These are phyloP conservation scores for Alloplasta piceator DNA, from an alignment of 2,888 invertebrate genomes.

Conservation along the genomic window DNA sequence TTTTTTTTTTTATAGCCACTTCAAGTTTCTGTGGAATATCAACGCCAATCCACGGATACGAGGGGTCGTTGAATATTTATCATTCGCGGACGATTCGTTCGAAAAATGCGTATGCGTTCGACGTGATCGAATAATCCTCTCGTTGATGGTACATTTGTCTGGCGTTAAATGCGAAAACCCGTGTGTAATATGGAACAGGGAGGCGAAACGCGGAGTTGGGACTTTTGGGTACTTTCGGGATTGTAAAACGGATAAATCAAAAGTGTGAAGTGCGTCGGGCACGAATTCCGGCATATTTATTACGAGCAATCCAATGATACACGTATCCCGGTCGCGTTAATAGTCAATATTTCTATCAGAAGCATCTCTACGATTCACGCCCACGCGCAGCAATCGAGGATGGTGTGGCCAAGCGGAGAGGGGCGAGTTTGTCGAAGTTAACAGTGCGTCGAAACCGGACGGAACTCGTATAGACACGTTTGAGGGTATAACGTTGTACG, in stretches of 20 bases:
- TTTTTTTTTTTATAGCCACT: slow-evolving; percentile 42
- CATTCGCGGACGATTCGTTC: slow-evolving; percentile 16
- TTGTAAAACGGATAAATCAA: slow-evolving; percentile 79
- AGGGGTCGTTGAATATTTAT: neutral
- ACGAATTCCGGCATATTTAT: slow-evolving; percentile 82
- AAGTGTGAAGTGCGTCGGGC: slow-evolving; percentile 80
- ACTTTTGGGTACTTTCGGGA: slow-evolving; percentile 57
- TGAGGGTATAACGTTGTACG: slow-evolving; percentile 10
- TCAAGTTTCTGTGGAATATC: slow-evolving; percentile 6
- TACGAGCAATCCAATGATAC: slow-evolving; percentile 82
- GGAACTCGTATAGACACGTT: neutral
- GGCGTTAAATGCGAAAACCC: neutral
- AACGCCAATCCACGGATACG: neutral
- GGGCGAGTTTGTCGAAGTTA: slow-evolving; percentile 15
- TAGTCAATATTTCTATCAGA: slow-evolving; percentile 84
- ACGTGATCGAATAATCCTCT: slow-evolving; percentile 43
- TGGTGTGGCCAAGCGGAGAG: slow-evolving; percentile 4
- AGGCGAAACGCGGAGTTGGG: neutral
- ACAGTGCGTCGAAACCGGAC: slow-evolving; percentile 12
- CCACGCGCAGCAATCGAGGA: slow-evolving; percentile 73
- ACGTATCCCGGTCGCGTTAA: slow-evolving; percentile 82
- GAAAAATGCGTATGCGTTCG: slow-evolving; percentile 40
- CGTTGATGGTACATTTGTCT: slow-evolving; percentile 26
- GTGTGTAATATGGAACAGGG: neutral
- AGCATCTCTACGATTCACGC: slow-evolving; percentile 82